Evolutionary conservation across 2,797 vertebrate genomes (phyloP).

Genomic region (Syngnathus acus): DNA sequence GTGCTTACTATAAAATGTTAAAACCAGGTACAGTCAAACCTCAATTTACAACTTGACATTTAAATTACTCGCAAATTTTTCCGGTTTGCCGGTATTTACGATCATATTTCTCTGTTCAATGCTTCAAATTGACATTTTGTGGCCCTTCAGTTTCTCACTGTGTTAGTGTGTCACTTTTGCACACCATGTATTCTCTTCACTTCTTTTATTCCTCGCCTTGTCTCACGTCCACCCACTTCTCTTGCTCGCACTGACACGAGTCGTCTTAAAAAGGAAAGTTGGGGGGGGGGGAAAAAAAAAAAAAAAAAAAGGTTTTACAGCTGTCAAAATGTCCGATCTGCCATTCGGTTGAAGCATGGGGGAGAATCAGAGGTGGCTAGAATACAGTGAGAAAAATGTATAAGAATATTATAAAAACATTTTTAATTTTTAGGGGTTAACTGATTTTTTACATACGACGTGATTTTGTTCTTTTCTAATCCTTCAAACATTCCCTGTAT

Average conservation of each 20-base stretch:
- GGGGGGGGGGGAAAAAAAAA: conserved; percentile 3
- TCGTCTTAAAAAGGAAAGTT: conserved; percentile 33
- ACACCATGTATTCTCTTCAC: conserved; percentile 33
- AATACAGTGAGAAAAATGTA: background rate
- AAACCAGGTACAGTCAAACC: no score
- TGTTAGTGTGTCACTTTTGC: conserved; percentile 33
- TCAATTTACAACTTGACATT: no score
- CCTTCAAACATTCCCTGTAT: no score
- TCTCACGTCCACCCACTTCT: conserved; percentile 26
- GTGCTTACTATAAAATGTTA: background rate
- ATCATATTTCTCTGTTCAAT: conserved; percentile 27
- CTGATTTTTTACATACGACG: no score
- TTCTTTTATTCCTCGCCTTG: conserved; percentile 37
- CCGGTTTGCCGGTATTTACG: background rate
- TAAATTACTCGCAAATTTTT: background rate
- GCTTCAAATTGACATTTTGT: conserved; percentile 39
- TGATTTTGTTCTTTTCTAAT: no score
- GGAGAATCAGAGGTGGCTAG: conserved; percentile 12
- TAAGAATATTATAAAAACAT: no score
- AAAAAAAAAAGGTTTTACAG: conserved; percentile 31
- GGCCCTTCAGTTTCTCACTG: conserved; percentile 22
- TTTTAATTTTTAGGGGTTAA: no score
- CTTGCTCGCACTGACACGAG: conserved; percentile 34
- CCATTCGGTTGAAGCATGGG: conserved; percentile 24
- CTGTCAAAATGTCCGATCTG: conserved; percentile 17